These are phyloP conservation scores for Ips nitidus DNA, from an alignment of 1,140 invertebrate species.

Conservation along the genomic window DNA sequence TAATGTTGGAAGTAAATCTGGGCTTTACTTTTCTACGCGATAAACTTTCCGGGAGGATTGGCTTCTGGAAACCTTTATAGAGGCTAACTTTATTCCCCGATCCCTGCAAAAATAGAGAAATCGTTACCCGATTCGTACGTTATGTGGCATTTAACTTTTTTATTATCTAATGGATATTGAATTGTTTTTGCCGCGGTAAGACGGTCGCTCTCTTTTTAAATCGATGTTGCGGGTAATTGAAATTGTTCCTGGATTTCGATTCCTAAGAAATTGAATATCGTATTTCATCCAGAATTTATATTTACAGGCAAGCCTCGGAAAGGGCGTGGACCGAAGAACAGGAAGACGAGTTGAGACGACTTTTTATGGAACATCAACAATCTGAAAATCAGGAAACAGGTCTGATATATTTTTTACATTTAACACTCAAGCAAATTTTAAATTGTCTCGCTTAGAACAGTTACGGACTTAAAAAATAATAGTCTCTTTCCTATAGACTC, in stretches of 20 bases:
- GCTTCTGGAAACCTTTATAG: constrained; percentile 15
- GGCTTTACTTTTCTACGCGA: constrained; percentile 21
- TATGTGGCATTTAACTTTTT: constrained; percentile 19
- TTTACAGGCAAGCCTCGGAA: constrained; percentile 40
- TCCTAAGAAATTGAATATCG: neutral
- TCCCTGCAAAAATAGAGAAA: constrained; percentile 8
- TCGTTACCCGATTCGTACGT: constrained; percentile 5
- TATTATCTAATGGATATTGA: constrained; percentile 12
- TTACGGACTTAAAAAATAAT: too few species aligned
- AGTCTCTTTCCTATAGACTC: too few species aligned
- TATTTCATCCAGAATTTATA: neutral
- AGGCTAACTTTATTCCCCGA: constrained; percentile 20
- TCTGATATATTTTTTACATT: neutral
- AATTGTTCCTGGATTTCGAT: neutral
- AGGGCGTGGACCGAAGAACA: constrained; percentile 80
- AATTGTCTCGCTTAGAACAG: neutral
- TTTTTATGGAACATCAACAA: constrained; percentile 82
- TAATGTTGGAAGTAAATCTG: constrained; percentile 30
- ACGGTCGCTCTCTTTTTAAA: neutral
- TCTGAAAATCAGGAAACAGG: constrained; percentile 54
- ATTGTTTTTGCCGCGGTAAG: neutral
- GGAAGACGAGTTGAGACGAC: constrained; percentile 77
- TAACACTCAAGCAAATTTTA: neutral
- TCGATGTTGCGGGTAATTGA: neutral
- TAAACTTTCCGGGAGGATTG: constrained; percentile 23